Evolutionary conservation across 2,113 vertebrate genomes (phyloP).

Genomic region (Hypocryptadius cinnamomeus): DNA sequence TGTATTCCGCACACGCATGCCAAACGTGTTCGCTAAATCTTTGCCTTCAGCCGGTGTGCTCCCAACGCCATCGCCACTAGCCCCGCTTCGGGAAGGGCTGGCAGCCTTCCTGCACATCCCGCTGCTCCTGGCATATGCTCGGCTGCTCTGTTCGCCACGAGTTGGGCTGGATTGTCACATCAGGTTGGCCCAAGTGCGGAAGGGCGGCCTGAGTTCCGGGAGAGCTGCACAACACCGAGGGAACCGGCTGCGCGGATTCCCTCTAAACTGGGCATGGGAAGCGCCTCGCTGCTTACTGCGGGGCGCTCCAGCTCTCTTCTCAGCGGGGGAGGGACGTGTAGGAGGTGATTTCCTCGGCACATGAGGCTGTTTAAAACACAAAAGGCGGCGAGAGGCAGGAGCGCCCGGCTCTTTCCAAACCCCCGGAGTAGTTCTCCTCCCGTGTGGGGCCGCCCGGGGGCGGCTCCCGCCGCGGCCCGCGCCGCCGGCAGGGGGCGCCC

Average conservation of each 20-base stretch:
- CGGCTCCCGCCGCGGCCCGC: not conserved
- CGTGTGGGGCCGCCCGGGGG: not conserved
- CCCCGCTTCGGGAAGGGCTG: not conserved
- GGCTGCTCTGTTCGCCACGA: not conserved
- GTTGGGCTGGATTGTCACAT: accelerated
- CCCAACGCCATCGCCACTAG: too few relatives aligned
- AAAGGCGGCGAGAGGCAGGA: not conserved
- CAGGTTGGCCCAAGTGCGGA: not conserved
- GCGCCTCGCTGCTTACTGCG: not conserved
- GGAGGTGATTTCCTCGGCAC: not conserved
- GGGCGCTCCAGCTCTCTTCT: not conserved
- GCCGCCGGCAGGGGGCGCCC: not conserved
- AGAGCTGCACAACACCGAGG: not conserved
- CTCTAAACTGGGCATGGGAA: not conserved
- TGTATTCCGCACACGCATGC: not conserved
- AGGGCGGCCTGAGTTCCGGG: not conserved
- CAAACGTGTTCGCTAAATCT: not conserved
- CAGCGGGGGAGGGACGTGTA: not conserved
- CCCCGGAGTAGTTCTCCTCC: not conserved
- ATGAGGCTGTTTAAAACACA: not conserved
- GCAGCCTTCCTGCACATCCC: not conserved
- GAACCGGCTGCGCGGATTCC: not conserved
- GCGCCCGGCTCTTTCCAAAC: accelerated
- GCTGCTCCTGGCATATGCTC: not conserved
- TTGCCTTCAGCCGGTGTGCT: not conserved